Percentiles rank a stretch among this genome's conserved stretches.
Conservation (phyloP, 2,113 vertebrate genomes). For the Plectropomus leopardus region DNA sequence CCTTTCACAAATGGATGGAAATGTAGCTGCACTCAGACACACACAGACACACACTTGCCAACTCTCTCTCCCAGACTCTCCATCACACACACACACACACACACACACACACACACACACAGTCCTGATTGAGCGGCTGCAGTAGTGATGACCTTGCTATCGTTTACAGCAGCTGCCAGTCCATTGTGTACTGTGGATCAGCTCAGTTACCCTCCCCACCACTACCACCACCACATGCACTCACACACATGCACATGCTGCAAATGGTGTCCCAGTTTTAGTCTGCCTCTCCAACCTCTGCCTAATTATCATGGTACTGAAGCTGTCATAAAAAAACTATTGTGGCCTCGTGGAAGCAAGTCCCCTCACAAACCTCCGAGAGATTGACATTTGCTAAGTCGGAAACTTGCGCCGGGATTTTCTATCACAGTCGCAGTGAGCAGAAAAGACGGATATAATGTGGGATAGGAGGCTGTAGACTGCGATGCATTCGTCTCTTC, state of each 20-base stretch:
- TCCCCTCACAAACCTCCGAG: conserved; percentile 45
- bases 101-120: conserved; percentile 14
- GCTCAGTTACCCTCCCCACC: conserved; percentile 28
- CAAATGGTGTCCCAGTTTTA: conserved; percentile 61
- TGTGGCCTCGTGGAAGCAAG: conserved; percentile 35
- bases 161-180: conserved; percentile 70
- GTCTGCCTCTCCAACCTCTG: conserved; percentile 45
- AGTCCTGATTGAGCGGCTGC: conserved; percentile 39
- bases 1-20: conserved; percentile 21
- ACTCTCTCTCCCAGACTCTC: conserved; percentile 8
- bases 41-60: conserved; percentile 20
- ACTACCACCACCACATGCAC: conserved; percentile 5
- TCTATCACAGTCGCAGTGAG: conserved; percentile 37
- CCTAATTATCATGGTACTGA: conserved; percentile 66
- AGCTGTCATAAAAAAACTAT: conserved; percentile 53
- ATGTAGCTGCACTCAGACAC: neutral
- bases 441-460: conserved; percentile 35
- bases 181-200: conserved; percentile 65
- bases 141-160: conserved; percentile 70
- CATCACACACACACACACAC: conserved; percentile 33
- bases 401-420: conserved; percentile 47
- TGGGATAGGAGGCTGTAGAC: conserved; percentile 29
- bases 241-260: conserved; percentile 14
- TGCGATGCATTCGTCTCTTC: conserved; percentile 39
- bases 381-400: conserved; percentile 60